Conservation (phyloP, 1,140 invertebrate species). For the Drosophila pectinifera region DNA sequence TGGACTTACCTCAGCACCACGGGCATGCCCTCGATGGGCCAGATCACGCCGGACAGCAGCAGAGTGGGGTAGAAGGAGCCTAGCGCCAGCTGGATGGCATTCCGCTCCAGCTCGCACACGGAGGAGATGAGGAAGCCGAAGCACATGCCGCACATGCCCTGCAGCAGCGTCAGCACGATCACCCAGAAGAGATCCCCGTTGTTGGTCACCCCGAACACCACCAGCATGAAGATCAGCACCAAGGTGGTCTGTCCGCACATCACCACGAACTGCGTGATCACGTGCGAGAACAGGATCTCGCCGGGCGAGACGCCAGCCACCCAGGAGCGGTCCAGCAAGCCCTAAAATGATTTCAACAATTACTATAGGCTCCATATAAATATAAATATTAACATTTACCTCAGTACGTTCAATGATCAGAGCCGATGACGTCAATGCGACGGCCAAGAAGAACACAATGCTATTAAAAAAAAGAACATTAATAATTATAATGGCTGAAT, state of each 20-base stretch:
- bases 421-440: conserved; percentile 96
- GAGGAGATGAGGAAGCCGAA: conserved; percentile 97
- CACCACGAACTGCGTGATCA: conserved; percentile 96
- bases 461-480: conserved; percentile 86
- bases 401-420: conserved; percentile 95
- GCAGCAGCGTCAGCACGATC: conserved; percentile 92
- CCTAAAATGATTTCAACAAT: conserved; percentile 86
- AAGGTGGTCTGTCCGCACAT: conserved; percentile 95
- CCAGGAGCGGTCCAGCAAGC: conserved; percentile 94
- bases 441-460: conserved; percentile 97
- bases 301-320: conserved; percentile 94
- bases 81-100: conserved; percentile 96
- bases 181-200: conserved; percentile 94
- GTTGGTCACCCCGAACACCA: conserved; percentile 94
- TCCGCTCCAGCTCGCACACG: conserved; percentile 95
- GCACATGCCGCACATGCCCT: conserved; percentile 97
- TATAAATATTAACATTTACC: conserved; percentile 57
- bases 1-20: conserved; percentile 87
- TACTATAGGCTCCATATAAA: not conserved
- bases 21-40: conserved; percentile 96
- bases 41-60: conserved; percentile 95
- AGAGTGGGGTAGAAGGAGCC: conserved; percentile 98
- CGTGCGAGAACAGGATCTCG: conserved; percentile 96
- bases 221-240: conserved; percentile 95
- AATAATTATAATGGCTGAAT: conserved; percentile 22